phyloP scores from a whole-genome alignment of 2,888 invertebrate genomes.

The Mythimna ferrago region DNA sequence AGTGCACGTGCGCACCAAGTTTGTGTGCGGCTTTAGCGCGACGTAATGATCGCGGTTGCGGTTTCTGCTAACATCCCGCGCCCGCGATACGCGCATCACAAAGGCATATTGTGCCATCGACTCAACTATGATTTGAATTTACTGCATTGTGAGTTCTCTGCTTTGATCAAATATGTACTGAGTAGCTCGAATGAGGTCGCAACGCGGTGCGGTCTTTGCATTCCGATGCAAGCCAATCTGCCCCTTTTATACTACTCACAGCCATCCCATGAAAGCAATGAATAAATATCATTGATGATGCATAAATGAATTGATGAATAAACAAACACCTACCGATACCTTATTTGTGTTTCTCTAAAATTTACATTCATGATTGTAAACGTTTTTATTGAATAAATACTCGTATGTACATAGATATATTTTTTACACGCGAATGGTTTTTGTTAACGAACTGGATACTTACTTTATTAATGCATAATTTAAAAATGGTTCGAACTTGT shows the following conservation, averaged over 20 bases:
- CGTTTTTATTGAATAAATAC: conserved; percentile 45
- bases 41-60: conserved; percentile 48
- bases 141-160: conserved; percentile 51
- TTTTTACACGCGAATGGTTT: conserved; percentile 8
- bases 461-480: not conserved
- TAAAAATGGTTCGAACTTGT: too few relatives aligned
- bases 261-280: conserved; percentile 36
- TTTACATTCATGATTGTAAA: conserved; percentile 68
- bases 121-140: conserved; percentile 51
- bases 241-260: conserved; percentile 13
- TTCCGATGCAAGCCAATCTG: conserved; percentile 46
- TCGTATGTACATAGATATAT: conserved; percentile 4
- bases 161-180: conserved; percentile 55
- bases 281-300: conserved; percentile 48
- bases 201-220: conserved; percentile 48
- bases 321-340: conserved; percentile 46
- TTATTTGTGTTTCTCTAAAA: conserved; percentile 62
- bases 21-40: conserved; percentile 30
- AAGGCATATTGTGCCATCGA: conserved; percentile 46
- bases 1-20: conserved; percentile 43
- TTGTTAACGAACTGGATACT: conserved; percentile 31
- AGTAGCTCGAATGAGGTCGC: conserved; percentile 55
- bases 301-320: conserved; percentile 59
- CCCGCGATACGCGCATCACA: conserved; percentile 45
- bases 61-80: conserved; percentile 48